Conservation (phyloP, 1,140 invertebrate genomes). For the Tetramorium simillimum region DNA sequence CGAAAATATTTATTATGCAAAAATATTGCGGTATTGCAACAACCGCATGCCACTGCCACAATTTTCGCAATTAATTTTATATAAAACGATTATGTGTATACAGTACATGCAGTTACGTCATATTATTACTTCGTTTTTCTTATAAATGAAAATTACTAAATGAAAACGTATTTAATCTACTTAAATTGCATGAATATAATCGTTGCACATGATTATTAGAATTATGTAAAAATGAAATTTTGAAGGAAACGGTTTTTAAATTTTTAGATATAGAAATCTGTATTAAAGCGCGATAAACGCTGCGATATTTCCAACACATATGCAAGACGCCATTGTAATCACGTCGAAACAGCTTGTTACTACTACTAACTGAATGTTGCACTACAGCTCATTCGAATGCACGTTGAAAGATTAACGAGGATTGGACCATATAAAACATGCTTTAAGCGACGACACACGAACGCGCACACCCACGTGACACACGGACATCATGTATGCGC, state of each 20-base stretch:
- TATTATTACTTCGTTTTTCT: neutral
- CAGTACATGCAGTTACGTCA: neutral
- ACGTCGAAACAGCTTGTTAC: conserved; percentile 41
- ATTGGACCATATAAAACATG: conserved; percentile 35
- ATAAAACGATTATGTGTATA: neutral
- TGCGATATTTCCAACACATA: neutral
- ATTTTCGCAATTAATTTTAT: conserved; percentile 19
- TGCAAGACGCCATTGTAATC: neutral
- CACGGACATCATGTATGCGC: neutral
- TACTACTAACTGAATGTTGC: conserved; percentile 26
- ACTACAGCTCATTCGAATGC: conserved; percentile 35
- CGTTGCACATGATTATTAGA: neutral
- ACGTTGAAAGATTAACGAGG: conserved; percentile 58
- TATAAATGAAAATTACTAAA: neutral
- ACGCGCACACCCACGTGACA: neutral
- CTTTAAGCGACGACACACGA: conserved; percentile 34
- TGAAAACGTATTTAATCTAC: conserved; percentile 6
- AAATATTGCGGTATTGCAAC: conserved; percentile 21
- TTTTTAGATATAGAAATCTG: neutral
- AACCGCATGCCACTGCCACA: conserved; percentile 13
- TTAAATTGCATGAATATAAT: neutral
- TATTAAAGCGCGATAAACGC: neutral
- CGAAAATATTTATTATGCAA: neutral
- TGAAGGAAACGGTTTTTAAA: neutral
- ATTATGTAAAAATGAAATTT: neutral